Evolutionary conservation across 2,113 vertebrate species (phyloP).

Genomic region (Alligator mississippiensis): DNA sequence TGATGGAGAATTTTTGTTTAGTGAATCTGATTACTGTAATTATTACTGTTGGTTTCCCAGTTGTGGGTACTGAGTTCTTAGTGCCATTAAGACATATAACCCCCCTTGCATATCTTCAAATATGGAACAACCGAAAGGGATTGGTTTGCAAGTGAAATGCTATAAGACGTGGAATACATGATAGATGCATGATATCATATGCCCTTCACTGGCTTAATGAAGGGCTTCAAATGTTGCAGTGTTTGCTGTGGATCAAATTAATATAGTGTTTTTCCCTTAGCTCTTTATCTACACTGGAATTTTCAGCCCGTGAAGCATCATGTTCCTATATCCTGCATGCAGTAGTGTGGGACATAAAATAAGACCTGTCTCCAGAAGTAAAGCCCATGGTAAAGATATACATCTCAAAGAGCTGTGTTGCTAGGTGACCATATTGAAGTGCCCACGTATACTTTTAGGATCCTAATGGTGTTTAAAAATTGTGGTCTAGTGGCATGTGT

Average conservation of each 20-base stretch:
- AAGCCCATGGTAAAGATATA: neutral
- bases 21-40: neutral
- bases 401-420: too few relatives aligned
- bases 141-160: neutral
- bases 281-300: rapidly evolving
- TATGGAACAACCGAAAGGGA: neutral
- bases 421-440: too few relatives aligned
- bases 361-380: neutral
- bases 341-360: neutral
- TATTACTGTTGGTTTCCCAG: neutral
- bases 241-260: neutral
- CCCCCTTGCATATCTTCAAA: neutral
- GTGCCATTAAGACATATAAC: neutral
- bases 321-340: neutral
- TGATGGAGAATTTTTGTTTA: rapidly evolving
- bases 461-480: too few relatives aligned
- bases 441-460: too few relatives aligned
- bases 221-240: neutral
- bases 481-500: too few relatives aligned
- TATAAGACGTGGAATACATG: neutral
- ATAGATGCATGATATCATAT: neutral
- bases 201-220: neutral
- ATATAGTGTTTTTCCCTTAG: neutral
- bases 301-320: neutral
- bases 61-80: neutral